Conservation (phyloP, 2,888 invertebrate genomes). For the Mantis religiosa region DNA sequence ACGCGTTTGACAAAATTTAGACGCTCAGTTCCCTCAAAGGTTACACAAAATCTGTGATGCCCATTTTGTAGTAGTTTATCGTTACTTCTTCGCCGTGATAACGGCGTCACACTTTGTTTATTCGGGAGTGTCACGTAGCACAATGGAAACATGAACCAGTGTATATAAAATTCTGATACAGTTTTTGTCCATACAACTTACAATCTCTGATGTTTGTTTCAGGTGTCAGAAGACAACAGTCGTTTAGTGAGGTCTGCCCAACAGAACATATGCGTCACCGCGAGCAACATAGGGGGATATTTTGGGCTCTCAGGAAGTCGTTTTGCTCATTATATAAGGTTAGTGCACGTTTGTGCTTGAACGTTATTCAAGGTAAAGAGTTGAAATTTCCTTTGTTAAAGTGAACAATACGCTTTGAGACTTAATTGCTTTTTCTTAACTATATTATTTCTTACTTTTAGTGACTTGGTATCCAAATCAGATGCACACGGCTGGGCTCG, state of each 20-base stretch:
- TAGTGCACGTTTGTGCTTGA: background rate
- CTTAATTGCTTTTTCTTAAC: background rate
- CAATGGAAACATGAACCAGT: too few relatives aligned
- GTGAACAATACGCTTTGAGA: background rate
- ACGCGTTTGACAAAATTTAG: too few relatives aligned
- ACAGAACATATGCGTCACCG: background rate
- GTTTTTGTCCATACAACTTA: too few relatives aligned
- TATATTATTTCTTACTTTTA: background rate
- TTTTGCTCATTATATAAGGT: background rate
- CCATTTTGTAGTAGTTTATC: too few relatives aligned
- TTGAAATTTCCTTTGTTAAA: background rate
- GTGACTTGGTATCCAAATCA: background rate
- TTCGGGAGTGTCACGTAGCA: too few relatives aligned
- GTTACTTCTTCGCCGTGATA: too few relatives aligned
- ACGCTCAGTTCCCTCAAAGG: too few relatives aligned
- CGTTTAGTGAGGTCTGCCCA: background rate
- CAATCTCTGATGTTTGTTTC: background rate
- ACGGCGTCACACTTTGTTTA: too few relatives aligned
- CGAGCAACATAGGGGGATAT: background rate
- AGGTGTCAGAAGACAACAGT: background rate
- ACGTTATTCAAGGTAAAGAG: background rate
- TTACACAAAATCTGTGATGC: too few relatives aligned
- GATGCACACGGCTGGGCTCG: background rate
- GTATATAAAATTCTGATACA: too few relatives aligned
- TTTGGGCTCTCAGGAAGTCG: background rate